These are phyloP conservation scores for Phthorimaea operculella DNA, from an alignment of 1,140 invertebrate genomes.

Conservation along the genomic window DNA sequence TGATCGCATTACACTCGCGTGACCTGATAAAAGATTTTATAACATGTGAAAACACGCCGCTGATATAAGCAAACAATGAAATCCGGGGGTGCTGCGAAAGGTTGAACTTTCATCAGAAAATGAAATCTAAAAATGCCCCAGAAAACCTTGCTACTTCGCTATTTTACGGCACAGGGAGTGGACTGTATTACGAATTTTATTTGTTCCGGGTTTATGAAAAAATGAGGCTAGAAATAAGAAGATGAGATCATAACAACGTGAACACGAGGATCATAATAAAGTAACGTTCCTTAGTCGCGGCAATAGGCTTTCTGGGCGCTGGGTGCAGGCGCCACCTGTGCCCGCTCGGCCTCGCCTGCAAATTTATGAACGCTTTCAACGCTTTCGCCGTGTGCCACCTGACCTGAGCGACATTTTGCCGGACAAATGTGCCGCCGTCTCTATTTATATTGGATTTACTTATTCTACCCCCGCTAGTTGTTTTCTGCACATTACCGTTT, in stretches of 20 bases:
- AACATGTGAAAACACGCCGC: slow-evolving; percentile 2
- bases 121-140: too few species aligned
- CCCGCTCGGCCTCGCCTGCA: slow-evolving; percentile 44
- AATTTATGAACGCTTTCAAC: slow-evolving; percentile 65
- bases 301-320: slow-evolving; percentile 36
- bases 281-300: slow-evolving; percentile 27
- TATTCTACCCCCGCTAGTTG: slow-evolving; percentile 29
- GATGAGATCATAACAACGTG: slow-evolving; percentile 5
- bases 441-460: slow-evolving; percentile 48
- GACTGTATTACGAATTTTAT: too few species aligned
- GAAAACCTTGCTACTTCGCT: too few species aligned
- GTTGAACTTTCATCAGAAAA: too few species aligned
- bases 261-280: slow-evolving; percentile 20
- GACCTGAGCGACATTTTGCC: slow-evolving; percentile 55
- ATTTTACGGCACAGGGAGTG: too few species aligned
- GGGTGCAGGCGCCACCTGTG: slow-evolving; percentile 53
- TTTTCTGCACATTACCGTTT: too few species aligned
- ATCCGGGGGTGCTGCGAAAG: slow-evolving; percentile 12
- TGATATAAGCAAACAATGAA: slow-evolving; percentile 1
- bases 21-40: slow-evolving; percentile 4
- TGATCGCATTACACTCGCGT: slow-evolving; percentile 30
- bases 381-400: slow-evolving; percentile 62
- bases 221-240: neutral
- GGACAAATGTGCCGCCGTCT: slow-evolving; percentile 51
- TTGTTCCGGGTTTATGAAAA: too few species aligned